phyloP scores from a whole-genome alignment of 2,113 vertebrate species.

The Chrysochloris asiatica region DNA sequence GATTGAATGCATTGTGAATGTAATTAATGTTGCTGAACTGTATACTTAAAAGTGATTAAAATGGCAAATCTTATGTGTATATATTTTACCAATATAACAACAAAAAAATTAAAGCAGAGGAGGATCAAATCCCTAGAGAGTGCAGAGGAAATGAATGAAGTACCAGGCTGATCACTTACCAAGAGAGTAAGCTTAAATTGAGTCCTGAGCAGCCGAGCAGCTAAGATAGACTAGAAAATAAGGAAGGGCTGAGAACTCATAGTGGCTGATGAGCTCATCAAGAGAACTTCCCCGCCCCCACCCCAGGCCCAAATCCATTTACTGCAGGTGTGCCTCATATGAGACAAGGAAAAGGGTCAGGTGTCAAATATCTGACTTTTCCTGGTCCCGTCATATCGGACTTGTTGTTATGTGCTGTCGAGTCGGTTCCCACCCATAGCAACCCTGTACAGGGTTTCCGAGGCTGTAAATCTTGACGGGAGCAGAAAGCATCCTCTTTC shows the following conservation, averaged over 20 bases:
- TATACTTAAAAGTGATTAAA: neutral
- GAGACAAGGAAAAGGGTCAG: neutral
- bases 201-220: conserved; percentile 38
- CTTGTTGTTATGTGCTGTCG: no score
- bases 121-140: neutral
- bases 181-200: neutral
- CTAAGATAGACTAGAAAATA: neutral
- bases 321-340: neutral
- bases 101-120: neutral
- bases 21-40: neutral
- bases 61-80: neutral
- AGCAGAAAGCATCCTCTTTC: no score
- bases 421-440: neutral
- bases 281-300: neutral
- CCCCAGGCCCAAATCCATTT: neutral
- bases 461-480: no score
- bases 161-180: neutral
- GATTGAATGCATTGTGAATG: neutral
- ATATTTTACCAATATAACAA: neutral
- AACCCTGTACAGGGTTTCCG: no score
- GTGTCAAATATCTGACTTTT: neutral
- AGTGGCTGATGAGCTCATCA: neutral
- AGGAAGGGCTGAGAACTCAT: neutral
- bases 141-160: neutral
- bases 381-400: neutral